A percentile compares a stretch with the other conserved stretches of the same genome.
Evolutionary conservation across 1,140 invertebrate species (phyloP).

Genomic region (Apis dorsata): DNA sequence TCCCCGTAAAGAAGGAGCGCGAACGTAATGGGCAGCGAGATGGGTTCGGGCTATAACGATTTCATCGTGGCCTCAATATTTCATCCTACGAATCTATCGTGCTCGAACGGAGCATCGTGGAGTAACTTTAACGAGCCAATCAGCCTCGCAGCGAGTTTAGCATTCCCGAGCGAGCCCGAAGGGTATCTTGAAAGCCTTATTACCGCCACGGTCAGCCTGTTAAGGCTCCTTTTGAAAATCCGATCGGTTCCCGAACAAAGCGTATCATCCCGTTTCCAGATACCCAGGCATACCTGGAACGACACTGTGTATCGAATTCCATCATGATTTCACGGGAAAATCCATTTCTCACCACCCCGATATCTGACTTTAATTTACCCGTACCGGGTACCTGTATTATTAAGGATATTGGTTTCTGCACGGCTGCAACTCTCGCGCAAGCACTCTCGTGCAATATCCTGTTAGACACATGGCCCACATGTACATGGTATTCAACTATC

Average conservation of each 20-base stretch:
- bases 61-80: constrained; percentile 16
- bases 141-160: constrained; percentile 62
- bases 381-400: constrained; percentile 10
- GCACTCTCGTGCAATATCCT: constrained; percentile 41
- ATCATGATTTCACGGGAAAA: constrained; percentile 5
- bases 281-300: neutral
- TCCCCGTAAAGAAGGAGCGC: neutral
- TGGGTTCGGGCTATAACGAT: constrained; percentile 2
- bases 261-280: neutral
- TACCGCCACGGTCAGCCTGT: constrained; percentile 42
- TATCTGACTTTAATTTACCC: constrained; percentile 38
- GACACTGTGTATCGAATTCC: constrained; percentile 22
- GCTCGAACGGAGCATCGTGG: constrained; percentile 49
- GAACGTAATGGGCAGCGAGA: neutral
- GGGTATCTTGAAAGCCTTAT: constrained; percentile 62
- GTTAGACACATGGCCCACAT: neutral
- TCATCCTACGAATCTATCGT: constrained; percentile 33
- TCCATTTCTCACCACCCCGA: neutral
- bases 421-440: neutral
- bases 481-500: neutral
- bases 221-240: constrained; percentile 63
- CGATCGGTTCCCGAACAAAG: constrained; percentile 59
- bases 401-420: constrained; percentile 44
- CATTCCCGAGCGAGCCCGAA: constrained; percentile 50
- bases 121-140: constrained; percentile 61